Percentiles rank a stretch among this genome's conserved stretches.
Conservation (phyloP, 2,888 invertebrate species). For the Stramonita haemastoma region DNA sequence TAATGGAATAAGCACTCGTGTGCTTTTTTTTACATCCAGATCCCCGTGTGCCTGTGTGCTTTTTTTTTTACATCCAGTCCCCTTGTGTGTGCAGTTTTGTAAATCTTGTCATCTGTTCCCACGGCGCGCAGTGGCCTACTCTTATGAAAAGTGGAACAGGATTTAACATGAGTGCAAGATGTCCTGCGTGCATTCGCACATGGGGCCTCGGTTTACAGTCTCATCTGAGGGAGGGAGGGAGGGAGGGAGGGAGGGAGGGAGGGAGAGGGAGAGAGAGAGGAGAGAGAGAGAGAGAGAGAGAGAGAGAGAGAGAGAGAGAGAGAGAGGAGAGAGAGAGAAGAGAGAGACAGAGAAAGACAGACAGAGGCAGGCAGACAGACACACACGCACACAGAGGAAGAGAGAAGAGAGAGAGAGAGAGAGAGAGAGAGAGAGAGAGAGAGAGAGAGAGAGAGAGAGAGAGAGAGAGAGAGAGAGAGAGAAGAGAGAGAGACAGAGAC, state of each 20-base stretch:
- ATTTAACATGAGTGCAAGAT: too few species aligned
- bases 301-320: not conserved
- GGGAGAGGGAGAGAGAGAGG: conserved; percentile 29
- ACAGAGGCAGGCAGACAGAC: not conserved
- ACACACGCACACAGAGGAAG: not conserved
- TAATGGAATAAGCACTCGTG: too few species aligned
- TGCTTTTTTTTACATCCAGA: too few species aligned
- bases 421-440: conserved; percentile 16
- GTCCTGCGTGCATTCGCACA: too few species aligned
- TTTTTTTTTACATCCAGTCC: not conserved
- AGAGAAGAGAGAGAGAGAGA: not conserved
- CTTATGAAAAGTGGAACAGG: too few species aligned
- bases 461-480: not conserved
- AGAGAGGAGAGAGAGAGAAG: not conserved
- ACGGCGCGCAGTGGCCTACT: too few species aligned
- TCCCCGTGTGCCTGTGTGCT: too few species aligned
- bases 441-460: not conserved
- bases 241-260: conserved; percentile 19
- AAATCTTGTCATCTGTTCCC: too few species aligned
- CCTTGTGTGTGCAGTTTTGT: too few species aligned
- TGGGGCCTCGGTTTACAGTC: too few species aligned
- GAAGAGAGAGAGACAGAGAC: too few species aligned
- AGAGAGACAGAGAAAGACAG: not conserved
- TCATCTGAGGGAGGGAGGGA: too few species aligned
- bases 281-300: conserved; percentile 29